phyloP scores from a whole-genome alignment of 2,797 vertebrate genomes.

The Tauraco hartlaubi region DNA sequence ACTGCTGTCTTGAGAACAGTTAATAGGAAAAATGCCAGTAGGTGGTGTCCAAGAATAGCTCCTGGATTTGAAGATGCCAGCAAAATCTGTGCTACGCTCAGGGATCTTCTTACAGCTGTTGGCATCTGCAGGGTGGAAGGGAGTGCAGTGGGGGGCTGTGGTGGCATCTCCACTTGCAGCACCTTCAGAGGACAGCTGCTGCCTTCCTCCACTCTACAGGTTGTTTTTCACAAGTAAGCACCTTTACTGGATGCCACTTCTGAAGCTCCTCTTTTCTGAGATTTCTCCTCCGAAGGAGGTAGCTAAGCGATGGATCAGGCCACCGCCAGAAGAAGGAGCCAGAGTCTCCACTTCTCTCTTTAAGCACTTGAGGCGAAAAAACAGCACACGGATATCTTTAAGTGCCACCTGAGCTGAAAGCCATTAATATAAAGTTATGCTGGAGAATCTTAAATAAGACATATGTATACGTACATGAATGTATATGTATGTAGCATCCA shows the following conservation, averaged over 20 bases:
- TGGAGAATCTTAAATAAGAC: neutral
- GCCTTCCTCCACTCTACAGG: neutral
- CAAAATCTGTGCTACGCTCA: neutral
- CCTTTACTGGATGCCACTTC: neutral
- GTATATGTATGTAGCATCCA: neutral
- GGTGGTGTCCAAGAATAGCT: constrained; percentile 63
- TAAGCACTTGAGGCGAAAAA: neutral
- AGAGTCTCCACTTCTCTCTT: neutral
- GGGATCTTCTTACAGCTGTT: neutral
- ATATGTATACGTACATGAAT: neutral
- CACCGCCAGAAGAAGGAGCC: neutral
- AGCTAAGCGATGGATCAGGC: neutral
- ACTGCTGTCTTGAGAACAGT: neutral
- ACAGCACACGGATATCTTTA: rapidly evolving
- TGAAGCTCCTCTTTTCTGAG: neutral
- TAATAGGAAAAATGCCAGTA: neutral
- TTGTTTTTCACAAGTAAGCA: neutral
- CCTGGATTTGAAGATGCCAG: neutral
- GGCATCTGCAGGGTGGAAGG: neutral
- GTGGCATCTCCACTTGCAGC: neutral
- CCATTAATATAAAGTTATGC: neutral
- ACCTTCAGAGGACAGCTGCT: neutral
- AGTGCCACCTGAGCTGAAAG: neutral
- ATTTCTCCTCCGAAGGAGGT: neutral
- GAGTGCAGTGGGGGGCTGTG: neutral